A percentile compares a stretch with the other conserved stretches of the same genome.
phyloP scores from a whole-genome alignment of 1,140 invertebrate species.

The Heliconius himera region DNA sequence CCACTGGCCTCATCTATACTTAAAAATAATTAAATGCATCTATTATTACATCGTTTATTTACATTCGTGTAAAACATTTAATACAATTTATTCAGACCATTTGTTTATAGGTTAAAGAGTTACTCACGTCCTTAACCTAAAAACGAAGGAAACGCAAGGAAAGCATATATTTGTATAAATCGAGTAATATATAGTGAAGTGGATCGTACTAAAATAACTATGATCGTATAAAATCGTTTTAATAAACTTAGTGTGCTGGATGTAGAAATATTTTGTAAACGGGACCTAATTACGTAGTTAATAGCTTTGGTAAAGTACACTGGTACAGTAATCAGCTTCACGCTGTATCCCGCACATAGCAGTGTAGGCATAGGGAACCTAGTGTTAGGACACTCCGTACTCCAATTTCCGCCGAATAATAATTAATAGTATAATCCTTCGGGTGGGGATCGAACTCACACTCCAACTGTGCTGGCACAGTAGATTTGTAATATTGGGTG shows the following conservation, averaged over 20 bases:
- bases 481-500: no score
- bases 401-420: neutral
- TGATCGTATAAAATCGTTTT: neutral
- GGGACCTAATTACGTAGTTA: no score
- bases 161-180: conserved; percentile 20
- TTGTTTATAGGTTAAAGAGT: conserved; percentile 2
- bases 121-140: conserved; percentile 13
- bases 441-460: no score
- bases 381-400: neutral
- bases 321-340: no score
- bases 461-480: no score
- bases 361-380: neutral
- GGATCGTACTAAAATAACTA: conserved; percentile 5
- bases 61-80: neutral
- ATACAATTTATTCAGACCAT: neutral
- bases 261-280: no score
- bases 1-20: no score
- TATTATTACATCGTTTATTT: neutral
- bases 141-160: conserved; percentile 23
- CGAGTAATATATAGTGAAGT: conserved; percentile 1
- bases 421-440: no score
- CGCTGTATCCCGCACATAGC: neutral
- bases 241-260: no score
- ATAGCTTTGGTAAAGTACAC: no score
- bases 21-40: neutral